phyloP scores from a whole-genome alignment of 2,797 vertebrate species.

The Craterocephalus amniculus region DNA sequence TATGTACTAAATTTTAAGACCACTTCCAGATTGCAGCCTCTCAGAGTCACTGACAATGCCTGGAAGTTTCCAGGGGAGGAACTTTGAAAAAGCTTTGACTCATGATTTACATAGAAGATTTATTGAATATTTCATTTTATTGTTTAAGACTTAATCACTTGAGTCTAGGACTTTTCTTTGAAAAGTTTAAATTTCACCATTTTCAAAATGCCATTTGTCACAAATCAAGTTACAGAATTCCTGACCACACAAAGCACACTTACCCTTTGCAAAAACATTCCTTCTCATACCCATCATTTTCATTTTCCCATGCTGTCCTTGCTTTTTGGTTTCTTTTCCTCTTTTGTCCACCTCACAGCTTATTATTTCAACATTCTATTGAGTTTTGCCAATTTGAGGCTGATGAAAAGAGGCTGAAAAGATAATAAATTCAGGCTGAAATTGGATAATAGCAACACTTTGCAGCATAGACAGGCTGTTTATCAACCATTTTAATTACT shows the following conservation, averaged over 20 bases:
- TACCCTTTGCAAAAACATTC: neutral
- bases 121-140: too few species aligned
- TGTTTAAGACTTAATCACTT: too few species aligned
- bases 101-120: too few species aligned
- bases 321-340: neutral
- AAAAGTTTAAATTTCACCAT: too few species aligned
- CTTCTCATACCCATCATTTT: neutral
- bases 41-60: too few species aligned
- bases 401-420: slow-evolving; percentile 2
- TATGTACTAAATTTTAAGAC: too few species aligned
- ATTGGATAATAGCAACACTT: neutral
- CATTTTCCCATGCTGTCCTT: neutral
- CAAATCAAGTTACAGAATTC: neutral
- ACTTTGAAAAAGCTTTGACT: too few species aligned
- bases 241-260: neutral
- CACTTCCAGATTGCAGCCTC: too few species aligned
- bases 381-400: neutral
- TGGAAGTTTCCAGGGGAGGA: too few species aligned
- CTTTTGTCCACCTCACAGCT: neutral
- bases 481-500: slow-evolving; percentile 9
- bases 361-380: neutral
- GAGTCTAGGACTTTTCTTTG: too few species aligned
- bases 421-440: slow-evolving; percentile 1
- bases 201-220: neutral
- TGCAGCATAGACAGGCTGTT: slow-evolving; percentile 8